A percentile compares a stretch with the other conserved stretches of the same genome.
Evolutionary conservation across 1,140 invertebrate genomes (phyloP).

Genomic region (Polyergus mexicanus): DNA sequence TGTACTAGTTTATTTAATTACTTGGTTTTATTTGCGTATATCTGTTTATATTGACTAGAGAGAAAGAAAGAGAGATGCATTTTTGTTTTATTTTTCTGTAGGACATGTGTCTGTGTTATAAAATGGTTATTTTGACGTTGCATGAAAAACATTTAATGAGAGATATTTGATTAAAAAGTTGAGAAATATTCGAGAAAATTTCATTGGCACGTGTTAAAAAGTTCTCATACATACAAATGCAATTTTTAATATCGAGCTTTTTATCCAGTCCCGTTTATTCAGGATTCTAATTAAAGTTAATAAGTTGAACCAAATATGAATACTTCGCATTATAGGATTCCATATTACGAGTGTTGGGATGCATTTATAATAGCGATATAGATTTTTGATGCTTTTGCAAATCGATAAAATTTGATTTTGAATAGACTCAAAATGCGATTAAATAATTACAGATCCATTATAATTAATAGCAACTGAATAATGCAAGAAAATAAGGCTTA

Average conservation of each 20-base stretch:
- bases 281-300: slow-evolving; percentile 19
- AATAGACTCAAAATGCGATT: background rate
- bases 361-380: background rate
- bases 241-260: slow-evolving; percentile 21
- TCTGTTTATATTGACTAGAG: background rate
- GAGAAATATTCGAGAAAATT: background rate
- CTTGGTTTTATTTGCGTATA: background rate
- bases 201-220: background rate
- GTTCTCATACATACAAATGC: background rate
- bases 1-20: background rate
- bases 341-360: background rate
- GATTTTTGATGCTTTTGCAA: background rate
- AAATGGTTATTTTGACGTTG: slow-evolving; percentile 3
- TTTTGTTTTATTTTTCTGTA: slow-evolving; percentile 24
- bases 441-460: background rate
- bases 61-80: background rate
- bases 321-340: background rate
- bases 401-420: background rate
- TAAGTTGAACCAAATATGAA: background rate
- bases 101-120: background rate
- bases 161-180: slow-evolving; percentile 23
- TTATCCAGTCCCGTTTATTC: background rate
- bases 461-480: background rate
- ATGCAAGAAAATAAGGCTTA: background rate
- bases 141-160: slow-evolving; percentile 7